phyloP scores from a whole-genome alignment of 2,113 vertebrate genomes.

The Campylorhamphus procurvoides region DNA sequence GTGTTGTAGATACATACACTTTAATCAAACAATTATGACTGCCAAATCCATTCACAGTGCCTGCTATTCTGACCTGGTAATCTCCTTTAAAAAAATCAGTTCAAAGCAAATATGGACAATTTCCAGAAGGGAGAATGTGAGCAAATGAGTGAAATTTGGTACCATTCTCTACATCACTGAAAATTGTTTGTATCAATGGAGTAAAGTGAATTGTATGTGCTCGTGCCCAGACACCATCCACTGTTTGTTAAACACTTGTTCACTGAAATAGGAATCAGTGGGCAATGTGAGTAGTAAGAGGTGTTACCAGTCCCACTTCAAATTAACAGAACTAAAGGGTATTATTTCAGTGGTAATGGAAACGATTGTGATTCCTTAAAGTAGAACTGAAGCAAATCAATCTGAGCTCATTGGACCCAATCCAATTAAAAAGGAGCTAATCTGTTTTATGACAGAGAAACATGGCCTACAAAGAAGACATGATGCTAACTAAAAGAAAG shows the following conservation, averaged over 20 bases:
- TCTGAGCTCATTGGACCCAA: slow-evolving; percentile 20
- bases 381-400: slow-evolving; percentile 49
- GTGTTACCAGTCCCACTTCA: neutral
- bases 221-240: neutral
- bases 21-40: neutral
- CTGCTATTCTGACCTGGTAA: neutral
- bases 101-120: neutral
- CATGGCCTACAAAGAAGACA: neutral
- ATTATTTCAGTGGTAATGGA: slow-evolving; percentile 10
- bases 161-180: neutral
- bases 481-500: neutral
- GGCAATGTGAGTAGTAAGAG: neutral
- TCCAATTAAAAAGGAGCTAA: slow-evolving; percentile 56
- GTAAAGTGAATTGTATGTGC: neutral
- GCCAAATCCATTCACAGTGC: neutral
- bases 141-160: neutral
- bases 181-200: neutral
- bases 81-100: neutral
- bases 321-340: slow-evolving; percentile 2
- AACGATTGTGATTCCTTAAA: slow-evolving; percentile 29
- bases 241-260: neutral
- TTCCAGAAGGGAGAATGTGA: neutral
- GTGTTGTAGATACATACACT: neutral
- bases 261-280: neutral
- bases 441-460: slow-evolving; percentile 7